Base-by-base conservation (phyloP, 2,888 invertebrate genomes). In the Mythimna pallens region DNA sequence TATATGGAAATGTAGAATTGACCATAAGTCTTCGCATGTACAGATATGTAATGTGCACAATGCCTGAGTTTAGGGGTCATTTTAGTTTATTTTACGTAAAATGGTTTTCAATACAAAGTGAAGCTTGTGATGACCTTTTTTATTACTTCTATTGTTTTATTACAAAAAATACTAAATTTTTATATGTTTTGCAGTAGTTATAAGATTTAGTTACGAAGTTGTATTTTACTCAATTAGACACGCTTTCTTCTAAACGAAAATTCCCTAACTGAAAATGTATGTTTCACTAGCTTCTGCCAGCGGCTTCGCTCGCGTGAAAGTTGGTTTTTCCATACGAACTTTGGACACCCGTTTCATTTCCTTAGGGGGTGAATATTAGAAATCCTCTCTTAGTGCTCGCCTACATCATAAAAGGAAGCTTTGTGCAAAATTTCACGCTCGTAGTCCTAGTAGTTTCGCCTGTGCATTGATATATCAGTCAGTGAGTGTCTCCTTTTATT, bases 1-100 rank as follows among this genome's bases (percentile, higher is more conserved):
- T 9, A 20, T 36, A 9, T 25, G 20, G 12, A 25, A 52, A 34
- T 10, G 6, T 58, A 25, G 68, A 68, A 73, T 63, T 52, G 61
- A 52, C 6, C 9, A 5, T 68, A 47, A 36, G 8, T 63, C 2
- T 61, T 47, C 8, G 14, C 3, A 22, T 6, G 8, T 10, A 14
- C 12, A 55, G 12, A 30, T 47, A 67, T 47, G 12, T 63, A 52
- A 22, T 52, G 14, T 12, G 17, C 17, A 14, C 17, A 52, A 59
- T 58, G 22, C 9, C 10, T 12, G 20, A 7, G 34, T 52, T 52
- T 74, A 58, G 3, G 54, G 40, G 36, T 40, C 9, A 47, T 61
- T 52, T 63, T 30, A 30, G 6, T 57, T 30, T 30, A 2, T 55
- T 76, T 55, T n/a, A 43, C 5, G 9, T 55, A 55, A 40, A 65